These are phyloP conservation scores for Sinella curviseta DNA, from an alignment of 1,140 invertebrate genomes.

Conservation along the genomic window DNA sequence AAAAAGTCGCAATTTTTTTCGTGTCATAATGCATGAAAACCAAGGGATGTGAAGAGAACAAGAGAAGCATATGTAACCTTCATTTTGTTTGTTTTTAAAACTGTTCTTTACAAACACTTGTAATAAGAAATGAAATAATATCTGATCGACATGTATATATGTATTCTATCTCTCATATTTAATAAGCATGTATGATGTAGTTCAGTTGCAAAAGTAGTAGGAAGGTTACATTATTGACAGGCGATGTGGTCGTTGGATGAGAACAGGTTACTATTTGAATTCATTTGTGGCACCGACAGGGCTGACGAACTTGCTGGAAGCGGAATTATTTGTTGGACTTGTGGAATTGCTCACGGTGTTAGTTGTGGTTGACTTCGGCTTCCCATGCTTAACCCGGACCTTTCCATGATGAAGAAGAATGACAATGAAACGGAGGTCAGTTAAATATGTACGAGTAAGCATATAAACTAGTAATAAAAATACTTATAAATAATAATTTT, in stretches of 20 bases:
- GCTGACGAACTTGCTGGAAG: conserved; percentile 44
- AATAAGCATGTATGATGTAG: not conserved
- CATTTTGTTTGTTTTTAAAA: no score
- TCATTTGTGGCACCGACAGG: conserved; percentile 42
- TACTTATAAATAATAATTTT: no score
- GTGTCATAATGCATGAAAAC: no score
- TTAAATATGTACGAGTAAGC: no score
- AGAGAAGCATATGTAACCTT: no score
- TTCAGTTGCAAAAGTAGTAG: not conserved
- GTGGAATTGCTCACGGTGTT: conserved; percentile 43
- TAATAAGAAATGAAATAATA: not conserved
- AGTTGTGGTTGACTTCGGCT: conserved; percentile 39
- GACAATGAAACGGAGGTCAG: no score
- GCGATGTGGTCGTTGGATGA: not conserved
- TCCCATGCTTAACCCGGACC: conserved; percentile 48
- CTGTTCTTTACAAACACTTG: no score
- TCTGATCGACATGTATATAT: not conserved
- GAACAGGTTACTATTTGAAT: conserved; percentile 30
- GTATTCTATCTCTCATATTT: no score
- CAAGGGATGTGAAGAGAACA: no score
- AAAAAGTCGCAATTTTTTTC: not conserved
- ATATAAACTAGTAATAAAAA: no score
- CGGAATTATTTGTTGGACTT: conserved; percentile 47
- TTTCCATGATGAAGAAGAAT: no score
- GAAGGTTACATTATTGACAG: not conserved